Conservation (phyloP, 2,113 vertebrate species). For the Glaucomys volans region DNA sequence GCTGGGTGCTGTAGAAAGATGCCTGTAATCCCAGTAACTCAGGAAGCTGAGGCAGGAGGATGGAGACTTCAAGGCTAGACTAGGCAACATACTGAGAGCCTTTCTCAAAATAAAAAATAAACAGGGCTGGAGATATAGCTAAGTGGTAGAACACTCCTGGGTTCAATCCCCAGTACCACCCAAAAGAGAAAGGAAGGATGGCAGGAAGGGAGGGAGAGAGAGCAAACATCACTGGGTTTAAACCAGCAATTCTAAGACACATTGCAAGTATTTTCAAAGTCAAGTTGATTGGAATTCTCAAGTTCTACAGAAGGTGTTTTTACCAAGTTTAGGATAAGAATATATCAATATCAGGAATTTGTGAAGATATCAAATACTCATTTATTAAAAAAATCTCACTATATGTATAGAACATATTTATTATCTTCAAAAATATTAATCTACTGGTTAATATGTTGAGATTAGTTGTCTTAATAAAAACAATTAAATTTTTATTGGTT, state of each 20-base stretch:
- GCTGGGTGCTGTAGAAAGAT: too few species aligned
- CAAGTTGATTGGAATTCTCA: not conserved
- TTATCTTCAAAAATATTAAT: slow-evolving; percentile 5
- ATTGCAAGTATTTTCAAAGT: slow-evolving; percentile 26
- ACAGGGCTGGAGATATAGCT: too few species aligned
- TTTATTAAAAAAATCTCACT: not conserved
- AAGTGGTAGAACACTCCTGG: too few species aligned
- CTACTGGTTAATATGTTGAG: not conserved
- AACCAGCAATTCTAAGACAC: not conserved
- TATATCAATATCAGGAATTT: not conserved
- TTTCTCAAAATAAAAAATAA: too few species aligned
- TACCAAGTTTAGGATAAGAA: not conserved
- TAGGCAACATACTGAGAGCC: too few species aligned
- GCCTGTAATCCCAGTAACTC: too few species aligned
- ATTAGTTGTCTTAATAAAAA: not conserved
- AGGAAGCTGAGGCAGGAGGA: too few species aligned
- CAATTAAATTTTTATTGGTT: slow-evolving; percentile 35
- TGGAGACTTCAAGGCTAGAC: too few species aligned
- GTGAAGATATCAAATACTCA: not conserved
- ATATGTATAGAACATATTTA: not conserved
- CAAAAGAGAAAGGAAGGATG: too few species aligned
- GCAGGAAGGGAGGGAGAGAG: too few species aligned
- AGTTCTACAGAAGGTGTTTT: not conserved
- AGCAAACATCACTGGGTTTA: not conserved
- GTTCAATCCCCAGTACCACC: too few species aligned